A percentile compares a stretch with the other conserved stretches of the same genome.
These are phyloP conservation scores for Melipona bicolor DNA, from an alignment of 2,888 invertebrate species.

Conservation along the genomic window DNA sequence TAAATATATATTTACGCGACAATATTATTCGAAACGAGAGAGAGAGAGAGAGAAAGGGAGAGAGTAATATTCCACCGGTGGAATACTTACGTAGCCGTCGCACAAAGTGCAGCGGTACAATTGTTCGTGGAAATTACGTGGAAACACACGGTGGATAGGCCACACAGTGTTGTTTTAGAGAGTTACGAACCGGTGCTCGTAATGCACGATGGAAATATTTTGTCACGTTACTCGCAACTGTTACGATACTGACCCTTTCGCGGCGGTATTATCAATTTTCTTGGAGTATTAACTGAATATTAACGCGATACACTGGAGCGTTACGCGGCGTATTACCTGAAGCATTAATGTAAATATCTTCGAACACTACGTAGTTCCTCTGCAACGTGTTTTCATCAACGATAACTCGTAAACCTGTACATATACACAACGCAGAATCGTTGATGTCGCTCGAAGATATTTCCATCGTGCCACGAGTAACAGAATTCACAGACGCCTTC, in stretches of 20 bases:
- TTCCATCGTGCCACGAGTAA: constrained; percentile 25
- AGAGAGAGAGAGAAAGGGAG: too few relatives aligned
- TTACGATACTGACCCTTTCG: not conserved
- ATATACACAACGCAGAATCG: not conserved
- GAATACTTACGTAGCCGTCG: not conserved
- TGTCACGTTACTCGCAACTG: constrained; percentile 5
- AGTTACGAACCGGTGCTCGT: constrained; percentile 5
- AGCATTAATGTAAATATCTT: constrained; percentile 7
- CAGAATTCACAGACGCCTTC: not conserved
- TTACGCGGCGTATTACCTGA: constrained; percentile 13
- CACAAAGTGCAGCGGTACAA: constrained; percentile 19
- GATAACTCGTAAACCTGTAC: not conserved
- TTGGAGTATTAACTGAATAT: constrained; percentile 20
- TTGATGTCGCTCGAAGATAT: not conserved
- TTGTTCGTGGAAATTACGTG: not conserved
- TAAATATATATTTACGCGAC: constrained; percentile 1
- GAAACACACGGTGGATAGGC: not conserved
- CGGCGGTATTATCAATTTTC: constrained; percentile 4
- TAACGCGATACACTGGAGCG: too few relatives aligned
- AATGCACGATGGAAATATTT: constrained; percentile 28
- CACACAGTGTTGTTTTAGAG: constrained; percentile 1
- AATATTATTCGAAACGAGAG: not conserved
- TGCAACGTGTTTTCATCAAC: not conserved
- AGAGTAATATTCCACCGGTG: not conserved
- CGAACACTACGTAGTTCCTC: not conserved